Conservation (phyloP, 1,140 invertebrate genomes). For the Zaprionus ghesquierei region DNA sequence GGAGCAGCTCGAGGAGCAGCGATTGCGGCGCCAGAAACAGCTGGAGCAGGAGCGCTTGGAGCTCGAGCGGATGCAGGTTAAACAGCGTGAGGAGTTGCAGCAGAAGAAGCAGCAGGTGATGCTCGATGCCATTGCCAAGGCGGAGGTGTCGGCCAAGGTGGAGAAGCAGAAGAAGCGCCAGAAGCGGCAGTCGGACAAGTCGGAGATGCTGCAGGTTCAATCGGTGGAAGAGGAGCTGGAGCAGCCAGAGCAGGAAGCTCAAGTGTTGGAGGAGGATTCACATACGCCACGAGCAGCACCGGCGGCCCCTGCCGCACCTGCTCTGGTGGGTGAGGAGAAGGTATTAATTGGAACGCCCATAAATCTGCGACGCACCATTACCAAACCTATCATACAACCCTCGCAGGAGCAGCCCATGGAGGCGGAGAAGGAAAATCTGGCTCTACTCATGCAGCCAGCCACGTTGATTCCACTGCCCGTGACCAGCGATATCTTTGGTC, state of each 20-base stretch:
- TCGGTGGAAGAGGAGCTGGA: slow-evolving; percentile 50
- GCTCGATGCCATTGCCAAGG: slow-evolving; percentile 84
- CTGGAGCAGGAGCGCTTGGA: slow-evolving; percentile 84
- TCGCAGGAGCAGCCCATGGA: slow-evolving; percentile 4
- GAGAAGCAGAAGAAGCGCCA: slow-evolving; percentile 82
- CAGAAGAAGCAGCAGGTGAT: slow-evolving; percentile 84
- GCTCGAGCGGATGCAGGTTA: slow-evolving; percentile 83
- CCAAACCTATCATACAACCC: slow-evolving; percentile 61
- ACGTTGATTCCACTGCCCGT: slow-evolving; percentile 81
- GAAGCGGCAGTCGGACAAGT: slow-evolving; percentile 18
- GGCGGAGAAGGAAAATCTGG: slow-evolving; percentile 67
- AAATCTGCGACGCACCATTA: slow-evolving; percentile 71
- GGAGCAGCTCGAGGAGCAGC: slow-evolving; percentile 85
- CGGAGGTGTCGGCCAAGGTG: slow-evolving; percentile 84
- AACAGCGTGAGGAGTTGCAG: slow-evolving; percentile 84
- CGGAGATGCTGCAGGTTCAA: slow-evolving; percentile 45
- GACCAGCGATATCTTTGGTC: slow-evolving; percentile 74
- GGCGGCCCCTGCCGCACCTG: not conserved
- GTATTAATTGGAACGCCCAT: slow-evolving; percentile 80
- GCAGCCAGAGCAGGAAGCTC: not conserved
- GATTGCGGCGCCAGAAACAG: slow-evolving; percentile 85
- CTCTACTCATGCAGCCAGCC: slow-evolving; percentile 82
- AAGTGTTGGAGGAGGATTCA: not conserved
- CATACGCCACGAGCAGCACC: slow-evolving; percentile 35
- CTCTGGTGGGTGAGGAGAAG: slow-evolving; percentile 62